Base-by-base conservation (phyloP, 2,113 vertebrate genomes). In the Esox niger region DNA sequence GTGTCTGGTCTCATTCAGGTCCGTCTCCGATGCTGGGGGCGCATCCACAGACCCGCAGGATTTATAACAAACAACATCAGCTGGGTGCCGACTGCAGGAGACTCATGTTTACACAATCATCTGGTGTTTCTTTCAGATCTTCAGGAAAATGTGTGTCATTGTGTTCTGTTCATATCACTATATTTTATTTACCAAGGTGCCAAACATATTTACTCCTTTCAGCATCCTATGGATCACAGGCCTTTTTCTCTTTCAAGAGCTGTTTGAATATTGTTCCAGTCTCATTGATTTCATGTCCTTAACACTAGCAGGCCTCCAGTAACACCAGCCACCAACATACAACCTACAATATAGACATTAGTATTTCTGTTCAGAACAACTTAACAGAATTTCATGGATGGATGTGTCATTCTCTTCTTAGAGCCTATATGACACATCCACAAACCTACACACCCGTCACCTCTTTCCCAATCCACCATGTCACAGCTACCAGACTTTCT, bases 1-100 rank as follows among this genome's bases (percentile, higher is more conserved):
- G 82, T 86, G 85, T 88, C 88, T 86, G 89, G 79, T 78, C 88
- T 86, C 88, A 90, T 89, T 90, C 89, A 90, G 90, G 90, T 89
- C 79, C 75, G 82, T 82, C 87, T 90, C 86, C 88, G 83, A 86
- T 73, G 77, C 76, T 86, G 74, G 81, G n/a, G 87, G 82, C 83
- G 82, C 87, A 78, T 75, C 81, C 82, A 84, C 80, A 86, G 82
- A 76, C 69, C 76, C 82, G 29, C n/a, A n/a, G 57, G 17, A 29
- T 5, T 31, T 59, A 17, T 2, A 30, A 61, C 59, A 23, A 21
- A 35, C 27, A 60, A 32, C 31, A 61, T 33, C 30, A 61, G 5
- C n/a, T n/a, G n/a, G n/a, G 74, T 77, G 77, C 76, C 74, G 71
- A 63, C 26, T 66, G 15, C 59, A 30, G 32, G 30, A 61, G 31